A percentile compares a stretch with the other conserved stretches of the same genome.
Evolutionary conservation across 2,888 invertebrate genomes (phyloP).

Genomic region (Liposcelis brunnea): DNA sequence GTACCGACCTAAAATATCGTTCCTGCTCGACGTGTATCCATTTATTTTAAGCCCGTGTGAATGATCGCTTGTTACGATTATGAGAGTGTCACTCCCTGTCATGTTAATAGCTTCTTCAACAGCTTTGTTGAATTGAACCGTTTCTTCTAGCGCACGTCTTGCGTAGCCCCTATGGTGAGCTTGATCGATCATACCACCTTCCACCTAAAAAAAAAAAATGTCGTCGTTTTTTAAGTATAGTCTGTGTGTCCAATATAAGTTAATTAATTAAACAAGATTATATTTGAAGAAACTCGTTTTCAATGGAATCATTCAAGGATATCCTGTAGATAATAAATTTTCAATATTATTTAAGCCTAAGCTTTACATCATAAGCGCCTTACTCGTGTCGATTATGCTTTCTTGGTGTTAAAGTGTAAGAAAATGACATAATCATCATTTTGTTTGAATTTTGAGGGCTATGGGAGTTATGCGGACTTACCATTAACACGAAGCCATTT

Average conservation of each 20-base stretch:
- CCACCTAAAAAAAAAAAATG: constrained; percentile 36
- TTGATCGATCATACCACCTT: constrained; percentile 73
- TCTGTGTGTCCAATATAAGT: background rate
- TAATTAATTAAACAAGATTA: background rate
- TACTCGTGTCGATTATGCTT: background rate
- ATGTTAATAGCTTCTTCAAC: constrained; percentile 44
- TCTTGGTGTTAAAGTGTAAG: too few relatives aligned
- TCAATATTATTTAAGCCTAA: background rate
- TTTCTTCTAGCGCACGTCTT: constrained; percentile 59
- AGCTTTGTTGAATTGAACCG: constrained; percentile 61
- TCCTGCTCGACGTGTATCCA: constrained; percentile 54
- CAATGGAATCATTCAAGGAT: background rate
- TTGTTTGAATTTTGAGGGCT: too few relatives aligned
- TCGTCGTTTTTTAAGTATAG: constrained; percentile 13
- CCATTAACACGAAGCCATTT: constrained; percentile 57
- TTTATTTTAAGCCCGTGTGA: constrained; percentile 61
- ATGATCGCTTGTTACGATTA: constrained; percentile 76
- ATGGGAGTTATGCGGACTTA: too few relatives aligned
- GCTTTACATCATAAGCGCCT: background rate
- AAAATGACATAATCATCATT: too few relatives aligned
- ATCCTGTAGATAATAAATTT: too few relatives aligned
- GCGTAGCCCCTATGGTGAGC: constrained; percentile 72
- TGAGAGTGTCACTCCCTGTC: constrained; percentile 44
- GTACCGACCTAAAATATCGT: constrained; percentile 46
- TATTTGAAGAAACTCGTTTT: background rate